Conservation (phyloP, 2,888 invertebrate species). For the Drosophila borborema region DNA sequence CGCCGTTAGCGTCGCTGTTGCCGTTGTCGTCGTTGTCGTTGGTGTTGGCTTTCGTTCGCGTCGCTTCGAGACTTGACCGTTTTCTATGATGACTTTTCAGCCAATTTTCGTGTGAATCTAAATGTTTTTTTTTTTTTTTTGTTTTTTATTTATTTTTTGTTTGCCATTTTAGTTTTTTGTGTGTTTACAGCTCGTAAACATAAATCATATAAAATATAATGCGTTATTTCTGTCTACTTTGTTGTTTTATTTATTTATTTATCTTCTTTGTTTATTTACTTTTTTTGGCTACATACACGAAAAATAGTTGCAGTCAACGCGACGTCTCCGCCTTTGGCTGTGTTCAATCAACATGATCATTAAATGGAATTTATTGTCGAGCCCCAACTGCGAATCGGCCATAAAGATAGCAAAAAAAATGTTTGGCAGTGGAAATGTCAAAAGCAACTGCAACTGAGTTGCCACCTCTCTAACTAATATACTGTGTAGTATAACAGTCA, state of each 20-base stretch:
- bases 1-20: neutral
- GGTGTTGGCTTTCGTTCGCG: constrained; percentile 3
- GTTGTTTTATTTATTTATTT: constrained; percentile 8
- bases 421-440: constrained; percentile 12
- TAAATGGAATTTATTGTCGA: constrained; percentile 31
- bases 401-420: constrained; percentile 23
- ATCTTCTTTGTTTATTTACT: neutral
- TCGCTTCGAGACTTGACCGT: constrained; percentile 37
- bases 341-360: constrained; percentile 31
- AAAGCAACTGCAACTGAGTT: constrained; percentile 7
- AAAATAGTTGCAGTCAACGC: constrained; percentile 33
- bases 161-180: constrained; percentile 23
- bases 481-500: neutral
- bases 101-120: constrained; percentile 42
- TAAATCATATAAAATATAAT: constrained; percentile 56
- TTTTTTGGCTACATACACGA: constrained; percentile 5
- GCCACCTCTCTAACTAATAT: constrained; percentile 7
- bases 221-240: constrained; percentile 19
- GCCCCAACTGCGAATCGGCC: constrained; percentile 24
- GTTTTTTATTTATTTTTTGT: constrained; percentile 19
- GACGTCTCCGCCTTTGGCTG: constrained; percentile 20
- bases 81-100: constrained; percentile 37
- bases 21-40: constrained; percentile 10
- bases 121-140: constrained; percentile 20
- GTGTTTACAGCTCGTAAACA: constrained; percentile 52